Evolutionary conservation across 2,888 invertebrate species (phyloP), one percentile per base, ranked within the genome.

Genomic region (Epirrhoe tristata): DNA sequence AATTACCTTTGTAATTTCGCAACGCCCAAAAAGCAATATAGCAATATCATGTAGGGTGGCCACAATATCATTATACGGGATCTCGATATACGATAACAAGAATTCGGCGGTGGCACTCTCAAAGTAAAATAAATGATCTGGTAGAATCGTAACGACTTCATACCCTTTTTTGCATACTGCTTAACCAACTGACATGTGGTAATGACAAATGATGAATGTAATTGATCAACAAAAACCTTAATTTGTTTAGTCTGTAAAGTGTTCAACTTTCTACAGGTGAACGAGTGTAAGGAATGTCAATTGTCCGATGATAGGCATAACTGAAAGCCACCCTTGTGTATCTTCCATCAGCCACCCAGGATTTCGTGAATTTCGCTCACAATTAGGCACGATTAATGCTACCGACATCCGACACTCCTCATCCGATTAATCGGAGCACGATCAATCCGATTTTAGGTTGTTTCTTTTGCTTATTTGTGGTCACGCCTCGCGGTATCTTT

Each of bases 351-450:
- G 82, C 90, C 91, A 90, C 90, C 91, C 90, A 89, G 77, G 82
- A 79, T 81, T 75, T 75, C 72, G 81, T 76, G 79, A 80, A 83
- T 87, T 86, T 86, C 88, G 88, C 88, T 87, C 88, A 89, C 89
- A 92, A 91, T 92, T 91, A 91, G 90, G 87, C 82, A 53, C 86
- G 87, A 90, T 92, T 91, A 92, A 91, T 88, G 88, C 88, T 77
- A 81, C 84, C 82, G 88, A 87, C 87, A 88, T 83, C 81, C 85
- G 88, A 89, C 86, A 87, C 86, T 82, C 79, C 78, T 86, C 86
- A 85, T 86, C 85, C 86, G 87, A 88, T 88, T 90, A 89, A 90
- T 89, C 88, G 87, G 80, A 83, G 12, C 39, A 43, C 75, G 83
- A 84, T 87, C 85, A 85, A 87, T 87, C 84, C 81, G 84, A 88